These are phyloP conservation scores for Aramus guarauna DNA, from an alignment of 2,113 vertebrate genomes.

Conservation along the genomic window DNA sequence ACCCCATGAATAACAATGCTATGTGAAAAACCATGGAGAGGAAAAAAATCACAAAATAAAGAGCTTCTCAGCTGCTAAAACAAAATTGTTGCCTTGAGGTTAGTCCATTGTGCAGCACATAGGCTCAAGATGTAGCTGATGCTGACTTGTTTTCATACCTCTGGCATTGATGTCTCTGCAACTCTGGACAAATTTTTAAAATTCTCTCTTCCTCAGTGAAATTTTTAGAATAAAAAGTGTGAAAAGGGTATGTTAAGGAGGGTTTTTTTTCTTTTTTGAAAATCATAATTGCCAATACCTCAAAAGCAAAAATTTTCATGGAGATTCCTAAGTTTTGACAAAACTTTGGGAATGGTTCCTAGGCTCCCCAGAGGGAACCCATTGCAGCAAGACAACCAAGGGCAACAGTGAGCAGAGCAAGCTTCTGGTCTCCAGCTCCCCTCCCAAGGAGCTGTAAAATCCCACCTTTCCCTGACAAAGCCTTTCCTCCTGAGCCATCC, in stretches of 20 bases:
- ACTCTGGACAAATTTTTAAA: not conserved
- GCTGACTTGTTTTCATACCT: not conserved
- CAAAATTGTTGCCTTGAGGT: not conserved
- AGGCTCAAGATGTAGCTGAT: not conserved
- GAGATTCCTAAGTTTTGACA: not conserved
- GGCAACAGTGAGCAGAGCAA: not conserved
- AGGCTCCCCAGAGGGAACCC: not conserved
- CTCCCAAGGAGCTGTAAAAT: not conserved
- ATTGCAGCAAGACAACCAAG: not conserved
- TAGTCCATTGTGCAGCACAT: not conserved
- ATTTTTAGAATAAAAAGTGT: not conserved
- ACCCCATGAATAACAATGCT: not conserved
- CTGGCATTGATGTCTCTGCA: not conserved
- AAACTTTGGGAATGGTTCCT: not conserved
- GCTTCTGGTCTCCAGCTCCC: not conserved
- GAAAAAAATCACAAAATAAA: not conserved
- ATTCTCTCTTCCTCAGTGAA: not conserved
- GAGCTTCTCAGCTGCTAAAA: not conserved
- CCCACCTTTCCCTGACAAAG: not conserved
- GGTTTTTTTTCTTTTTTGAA: not conserved
- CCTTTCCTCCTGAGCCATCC: not conserved
- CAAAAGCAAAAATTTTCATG: not conserved
- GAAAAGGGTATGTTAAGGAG: not conserved
- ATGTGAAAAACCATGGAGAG: not conserved
- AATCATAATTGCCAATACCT: not conserved